Base-by-base conservation (phyloP, 2,113 vertebrate genomes). In the Neolamprologus falcicula region DNA sequence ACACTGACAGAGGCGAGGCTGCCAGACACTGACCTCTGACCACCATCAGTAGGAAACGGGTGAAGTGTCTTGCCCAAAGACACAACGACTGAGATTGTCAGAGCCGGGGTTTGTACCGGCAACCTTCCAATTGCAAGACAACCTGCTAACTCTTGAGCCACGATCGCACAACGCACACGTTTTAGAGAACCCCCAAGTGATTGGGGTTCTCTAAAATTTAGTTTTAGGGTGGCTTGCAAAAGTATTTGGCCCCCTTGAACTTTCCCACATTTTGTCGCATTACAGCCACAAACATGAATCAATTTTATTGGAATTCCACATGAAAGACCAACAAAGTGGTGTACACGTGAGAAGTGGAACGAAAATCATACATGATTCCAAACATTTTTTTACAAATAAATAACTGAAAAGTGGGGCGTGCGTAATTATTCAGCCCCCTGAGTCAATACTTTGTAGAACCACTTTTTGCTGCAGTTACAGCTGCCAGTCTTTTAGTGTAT, bases 271-370 rank as follows among this genome's bases (percentile, higher is more conserved):
- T n/a, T 52, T 52, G 50, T n/a, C 50, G n/a, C 17, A n/a, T 52
- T 52, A n/a, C 50, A n/a, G 50, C 50, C 50, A 52, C 50, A n/a
- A 52, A 52, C 50, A 52, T 52, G 50, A n/a, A 52, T n/a, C 5
- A 3, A 5, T 52, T 0, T 52, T 52, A 2, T 1, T n/a, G 17
- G 8, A 52, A n/a, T 52, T 10, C 50, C 50, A n/a, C 8, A 0
- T 52, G 8, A 52, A 52, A 52, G 17, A 52, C 17, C 17, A 52
- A 52, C 17, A 52, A 52, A n/a, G 50, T 52, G 50, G 17, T 52
- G 50, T 0, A 52, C 4, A 19, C 2, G 3, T 52, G 7, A 52
- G 47, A 19, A 19, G 47, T 50, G 47, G 47, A 50, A 50, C 2
- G 0, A 0, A 19, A 50, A 19, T 50, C 47, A 2, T 19, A 50